Percentiles rank a stretch among this genome's conserved stretches.
phyloP scores from a whole-genome alignment of 2,888 invertebrate genomes.

The Torymus auratus region DNA sequence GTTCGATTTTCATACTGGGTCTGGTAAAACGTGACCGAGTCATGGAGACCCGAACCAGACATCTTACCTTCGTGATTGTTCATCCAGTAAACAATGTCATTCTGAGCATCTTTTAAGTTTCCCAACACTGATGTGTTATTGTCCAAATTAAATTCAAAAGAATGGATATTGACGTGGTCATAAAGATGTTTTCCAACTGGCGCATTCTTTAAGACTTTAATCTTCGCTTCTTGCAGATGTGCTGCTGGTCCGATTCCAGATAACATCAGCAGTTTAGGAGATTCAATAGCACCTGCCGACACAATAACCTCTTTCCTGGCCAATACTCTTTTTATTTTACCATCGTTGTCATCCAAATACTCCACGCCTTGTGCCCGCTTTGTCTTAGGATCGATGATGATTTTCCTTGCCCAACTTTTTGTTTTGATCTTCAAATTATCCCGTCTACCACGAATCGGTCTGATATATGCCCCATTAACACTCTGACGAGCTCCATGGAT shows the following conservation, averaged over 20 bases:
- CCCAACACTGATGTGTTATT: constrained; percentile 56
- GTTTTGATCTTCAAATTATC: constrained; percentile 71
- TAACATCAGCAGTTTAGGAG: constrained; percentile 93
- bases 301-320: constrained; percentile 90
- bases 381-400: constrained; percentile 76
- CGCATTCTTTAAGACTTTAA: constrained; percentile 80
- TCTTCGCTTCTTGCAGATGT: constrained; percentile 79
- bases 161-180: constrained; percentile 79
- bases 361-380: constrained; percentile 75
- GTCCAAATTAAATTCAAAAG: constrained; percentile 63
- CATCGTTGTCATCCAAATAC: constrained; percentile 37
- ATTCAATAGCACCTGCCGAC: constrained; percentile 91
- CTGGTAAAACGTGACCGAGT: constrained; percentile 80
- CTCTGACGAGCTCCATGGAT: constrained; percentile 80
- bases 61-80: constrained; percentile 74
- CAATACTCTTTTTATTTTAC: constrained; percentile 73
- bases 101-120: constrained; percentile 13
- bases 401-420: constrained; percentile 76
- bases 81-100: constrained; percentile 66
- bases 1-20: constrained; percentile 77
- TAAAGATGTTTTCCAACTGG: constrained; percentile 82
- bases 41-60: constrained; percentile 78
- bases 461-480: constrained; percentile 81
- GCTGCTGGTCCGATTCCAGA: constrained; percentile 83
- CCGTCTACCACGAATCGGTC: constrained; percentile 79